Conservation (phyloP, 2,888 invertebrate genomes). For the Pollenia griseotomentosa region DNA sequence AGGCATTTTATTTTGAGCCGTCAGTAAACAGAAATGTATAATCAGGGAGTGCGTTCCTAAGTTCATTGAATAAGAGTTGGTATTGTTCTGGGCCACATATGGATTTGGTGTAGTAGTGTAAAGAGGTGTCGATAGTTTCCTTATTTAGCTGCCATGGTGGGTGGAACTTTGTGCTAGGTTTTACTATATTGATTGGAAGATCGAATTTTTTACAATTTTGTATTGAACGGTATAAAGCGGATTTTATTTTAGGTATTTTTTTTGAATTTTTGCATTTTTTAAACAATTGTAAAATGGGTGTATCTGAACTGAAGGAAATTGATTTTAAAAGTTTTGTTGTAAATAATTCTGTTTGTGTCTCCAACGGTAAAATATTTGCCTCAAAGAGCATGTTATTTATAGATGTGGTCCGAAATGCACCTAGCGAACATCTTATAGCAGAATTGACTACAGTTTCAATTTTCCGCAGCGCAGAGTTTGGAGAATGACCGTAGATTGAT, state of each 20-base stretch:
- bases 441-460: conserved; percentile 40
- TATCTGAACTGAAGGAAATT: too few relatives aligned
- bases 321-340: conserved; percentile 29
- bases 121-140: background rate
- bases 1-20: background rate
- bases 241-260: background rate
- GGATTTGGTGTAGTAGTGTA: background rate
- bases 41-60: too few relatives aligned
- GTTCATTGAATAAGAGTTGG: conserved; percentile 11
- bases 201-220: too few relatives aligned
- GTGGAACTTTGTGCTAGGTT: too few relatives aligned
- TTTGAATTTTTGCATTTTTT: background rate
- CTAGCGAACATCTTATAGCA: conserved; percentile 38
- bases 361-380: too few relatives aligned
- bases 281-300: background rate
- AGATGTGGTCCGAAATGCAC: too few relatives aligned
- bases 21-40: conserved; percentile 3
- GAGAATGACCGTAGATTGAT: conserved; percentile 37
- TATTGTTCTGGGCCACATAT: background rate
- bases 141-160: conserved; percentile 15
- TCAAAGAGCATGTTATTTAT: too few relatives aligned
- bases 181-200: too few relatives aligned
- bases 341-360: too few relatives aligned
- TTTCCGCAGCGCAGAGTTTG: conserved; percentile 31
- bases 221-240: background rate